Evolutionary conservation across 2,888 invertebrate species (phyloP), one percentile per base, ranked within the genome.

Genomic region (Microctonus aethiopoides): DNA sequence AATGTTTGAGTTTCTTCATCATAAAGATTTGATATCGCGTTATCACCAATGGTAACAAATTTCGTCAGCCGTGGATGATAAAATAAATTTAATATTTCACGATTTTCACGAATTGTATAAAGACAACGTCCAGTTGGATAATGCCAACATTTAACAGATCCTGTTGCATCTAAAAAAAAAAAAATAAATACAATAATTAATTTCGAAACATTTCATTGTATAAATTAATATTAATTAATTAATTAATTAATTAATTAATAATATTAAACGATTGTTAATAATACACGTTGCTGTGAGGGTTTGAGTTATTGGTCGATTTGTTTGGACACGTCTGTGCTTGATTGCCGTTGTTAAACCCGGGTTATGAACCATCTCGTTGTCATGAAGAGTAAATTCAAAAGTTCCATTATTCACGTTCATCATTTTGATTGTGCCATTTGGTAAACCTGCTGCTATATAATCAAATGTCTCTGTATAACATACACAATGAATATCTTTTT

Each of bases 61-160:
- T 89, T 89, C 13, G 88, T 89, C 71, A 89, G 87, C 11, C 88
- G 87, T 26, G 90, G 90, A 81, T 92, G 91, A 78, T 91, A 92
- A 56, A 88, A 88, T 60, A 92, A 79, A 5, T 92, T 91, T 70
- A 91, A 87, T 0, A 90, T 91, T 84, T 92, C 91, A 32, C 92
- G 87, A 73, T 90, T 90, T 80, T 93, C 92, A 73, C 89, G 87
- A 77, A 92, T 90, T 0, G 91, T 91, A 75, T 90, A 91, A 41
- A 92, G 79, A 78, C 92, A 92, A 77, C 90, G 89, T 32, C 89
- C 88, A 75, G 89, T 91, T 79, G 90, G 89, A 81, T 91, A 91
- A 83, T 91, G 91, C 92, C 92, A 93, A 78, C 90, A 90, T 86
- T 92, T 92, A 7, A 93, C 89, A 78, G 88, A 89, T 41, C 92